These are phyloP conservation scores for Linnaemya vulpina DNA, from an alignment of 2,888 invertebrate genomes.

Conservation along the genomic window DNA sequence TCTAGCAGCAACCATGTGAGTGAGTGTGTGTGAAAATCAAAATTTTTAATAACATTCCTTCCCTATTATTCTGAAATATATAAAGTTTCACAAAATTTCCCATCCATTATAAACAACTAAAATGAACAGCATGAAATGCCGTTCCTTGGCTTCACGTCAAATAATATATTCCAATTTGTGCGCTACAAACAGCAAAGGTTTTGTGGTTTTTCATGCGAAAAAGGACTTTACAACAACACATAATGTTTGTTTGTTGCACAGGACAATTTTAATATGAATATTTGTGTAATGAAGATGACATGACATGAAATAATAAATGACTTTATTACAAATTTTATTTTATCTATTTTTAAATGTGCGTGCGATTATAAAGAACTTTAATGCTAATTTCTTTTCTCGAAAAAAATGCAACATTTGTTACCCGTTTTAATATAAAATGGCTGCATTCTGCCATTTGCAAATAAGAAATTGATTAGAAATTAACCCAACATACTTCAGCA, in stretches of 20 bases:
- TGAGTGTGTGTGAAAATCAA: too few relatives aligned
- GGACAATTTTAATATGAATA: background rate
- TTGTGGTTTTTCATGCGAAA: slow-evolving; percentile 5
- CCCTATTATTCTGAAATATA: background rate
- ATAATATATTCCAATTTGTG: background rate
- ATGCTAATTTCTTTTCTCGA: background rate
- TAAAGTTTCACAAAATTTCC: background rate
- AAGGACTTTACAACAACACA: background rate
- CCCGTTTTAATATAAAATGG: too few relatives aligned
- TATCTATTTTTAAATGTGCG: too few relatives aligned
- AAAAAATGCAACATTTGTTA: too few relatives aligned
- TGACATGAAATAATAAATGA: background rate
- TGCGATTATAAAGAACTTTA: too few relatives aligned
- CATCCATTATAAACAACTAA: background rate
- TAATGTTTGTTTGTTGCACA: background rate
- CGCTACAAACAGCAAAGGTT: background rate
- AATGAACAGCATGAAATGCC: background rate
- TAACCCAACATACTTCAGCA: too few relatives aligned
- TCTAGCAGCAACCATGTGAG: too few relatives aligned
- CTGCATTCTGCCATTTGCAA: too few relatives aligned
- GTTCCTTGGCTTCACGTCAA: background rate
- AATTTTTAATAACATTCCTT: too few relatives aligned
- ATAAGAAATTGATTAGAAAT: too few relatives aligned
- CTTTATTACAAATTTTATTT: background rate
- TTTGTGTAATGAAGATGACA: background rate